Base-by-base conservation (phyloP, 2,888 invertebrate species). In the Carterocephalus palaemon region DNA sequence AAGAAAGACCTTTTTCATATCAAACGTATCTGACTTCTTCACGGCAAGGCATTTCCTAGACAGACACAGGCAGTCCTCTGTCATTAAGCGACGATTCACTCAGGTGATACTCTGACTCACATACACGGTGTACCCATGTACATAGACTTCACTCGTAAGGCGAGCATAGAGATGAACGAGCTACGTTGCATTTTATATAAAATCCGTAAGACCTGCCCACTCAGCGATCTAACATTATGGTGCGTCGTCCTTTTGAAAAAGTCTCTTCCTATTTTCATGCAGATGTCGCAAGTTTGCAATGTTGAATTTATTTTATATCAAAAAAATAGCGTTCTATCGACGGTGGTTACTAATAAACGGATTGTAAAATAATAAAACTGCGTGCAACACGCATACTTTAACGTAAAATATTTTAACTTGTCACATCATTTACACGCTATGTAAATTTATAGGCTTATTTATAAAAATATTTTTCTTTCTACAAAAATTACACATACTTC, bases 381-480 rank as follows among this genome's bases (percentile, higher is more conserved):
- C 83, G 80, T 82, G 80, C 59, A 31, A 54, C 83, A 83, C 82
- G 82, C 75, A 68, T 52, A 56, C 54, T 51, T 28, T 42, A 43
- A 42, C 47, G 51, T 52, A 48, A 53, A 55, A 59, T 68, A 70
- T 72, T 69, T 65, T 61, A 60, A 63, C 46, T 52, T 50, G 54
- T 54, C 60, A 56, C 48, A 64, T 41, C 52, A 52, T 45, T 54
- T 74, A 75, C 73, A 76, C 75, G 64, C 61, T 57, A 67, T 67
- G 70, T 68, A 71, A 67, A 70, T 68, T 65, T 51, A 49, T 32
- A 36, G 56, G 46, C 59, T 55, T 60, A 57, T 62, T 60, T 59
- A 56, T 55, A 47, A 59, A 49, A 49, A 50, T 48, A 49, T 48
- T 47, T 49, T 13, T 28, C 48, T 53, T 54, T 46, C 40, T 43